Evolutionary conservation across 2,797 vertebrate species (phyloP).

Genomic region (Novumbra hubbsi): DNA sequence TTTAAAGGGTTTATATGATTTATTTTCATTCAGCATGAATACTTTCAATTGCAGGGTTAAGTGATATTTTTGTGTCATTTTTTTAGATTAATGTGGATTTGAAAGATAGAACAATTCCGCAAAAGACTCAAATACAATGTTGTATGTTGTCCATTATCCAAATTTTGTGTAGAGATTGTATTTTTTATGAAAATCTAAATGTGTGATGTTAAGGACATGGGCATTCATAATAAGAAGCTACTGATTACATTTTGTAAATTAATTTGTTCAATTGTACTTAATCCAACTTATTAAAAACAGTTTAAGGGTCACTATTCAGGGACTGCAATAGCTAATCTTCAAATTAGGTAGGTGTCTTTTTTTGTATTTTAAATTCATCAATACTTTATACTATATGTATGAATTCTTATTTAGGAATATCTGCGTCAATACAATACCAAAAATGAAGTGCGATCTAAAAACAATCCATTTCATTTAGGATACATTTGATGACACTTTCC

Average conservation of each 20-base stretch:
- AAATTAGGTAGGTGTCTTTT: conserved; percentile 53
- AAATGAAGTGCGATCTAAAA: not conserved
- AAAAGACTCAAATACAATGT: not conserved
- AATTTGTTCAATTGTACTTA: conserved; percentile 17
- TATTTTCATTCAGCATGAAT: not conserved
- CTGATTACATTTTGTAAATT: not conserved
- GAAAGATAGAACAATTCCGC: not conserved
- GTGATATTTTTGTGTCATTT: not conserved
- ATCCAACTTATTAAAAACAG: conserved; percentile 29
- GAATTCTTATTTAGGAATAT: not conserved
- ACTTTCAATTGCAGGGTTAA: not conserved
- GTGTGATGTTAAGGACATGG: not conserved
- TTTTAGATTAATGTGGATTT: not conserved
- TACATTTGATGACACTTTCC: conserved; percentile 1
- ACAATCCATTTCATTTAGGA: not conserved
- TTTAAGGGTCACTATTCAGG: conserved; percentile 39
- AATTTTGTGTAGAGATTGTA: not conserved
- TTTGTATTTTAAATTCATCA: conserved; percentile 26
- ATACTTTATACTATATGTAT: conserved; percentile 15
- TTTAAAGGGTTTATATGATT: not conserved
- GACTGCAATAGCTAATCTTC: conserved; percentile 43
- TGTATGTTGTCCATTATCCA: not conserved
- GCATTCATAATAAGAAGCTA: not conserved
- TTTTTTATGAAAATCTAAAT: not conserved
- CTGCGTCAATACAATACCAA: not conserved